These are phyloP conservation scores for Microplitis mediator DNA, from an alignment of 1,140 invertebrate species.

Conservation along the genomic window DNA sequence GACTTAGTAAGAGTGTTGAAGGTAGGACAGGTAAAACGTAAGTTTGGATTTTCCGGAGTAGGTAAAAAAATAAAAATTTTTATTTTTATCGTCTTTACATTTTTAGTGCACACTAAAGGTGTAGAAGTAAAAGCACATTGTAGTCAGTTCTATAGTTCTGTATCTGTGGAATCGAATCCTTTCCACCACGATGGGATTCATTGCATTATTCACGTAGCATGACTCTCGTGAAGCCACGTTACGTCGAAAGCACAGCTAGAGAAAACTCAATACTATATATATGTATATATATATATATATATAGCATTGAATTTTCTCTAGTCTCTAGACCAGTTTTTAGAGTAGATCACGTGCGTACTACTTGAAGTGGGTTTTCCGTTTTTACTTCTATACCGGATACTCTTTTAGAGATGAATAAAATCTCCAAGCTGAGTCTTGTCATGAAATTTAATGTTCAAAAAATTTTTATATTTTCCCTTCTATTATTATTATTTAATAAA, in stretches of 20 bases:
- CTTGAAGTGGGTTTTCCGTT: not conserved
- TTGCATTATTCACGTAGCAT: conserved; percentile 46
- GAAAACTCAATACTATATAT: not conserved
- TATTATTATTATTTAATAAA: not conserved
- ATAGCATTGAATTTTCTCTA: not conserved
- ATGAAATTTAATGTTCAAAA: not conserved
- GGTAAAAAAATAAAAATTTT: conserved; percentile 11
- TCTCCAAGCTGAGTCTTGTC: not conserved
- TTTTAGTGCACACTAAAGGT: too few species aligned
- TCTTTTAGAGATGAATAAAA: conserved; percentile 15
- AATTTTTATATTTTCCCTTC: not conserved
- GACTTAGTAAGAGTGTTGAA: not conserved
- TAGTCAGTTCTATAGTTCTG: not conserved
- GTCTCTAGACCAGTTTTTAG: not conserved
- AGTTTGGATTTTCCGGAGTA: too few species aligned
- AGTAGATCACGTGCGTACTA: conserved; percentile 9
- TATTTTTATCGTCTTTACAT: not conserved
- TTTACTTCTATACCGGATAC: not conserved
- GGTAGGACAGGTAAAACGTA: too few species aligned
- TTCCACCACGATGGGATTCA: conserved; percentile 32
- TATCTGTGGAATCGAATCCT: conserved; percentile 22
- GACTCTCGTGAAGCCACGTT: conserved; percentile 19
- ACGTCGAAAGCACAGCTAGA: not conserved
- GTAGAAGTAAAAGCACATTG: not conserved
- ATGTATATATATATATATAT: too few species aligned